Conservation (phyloP, 2,888 invertebrate species). For the Drosophila suboccidentalis region DNA sequence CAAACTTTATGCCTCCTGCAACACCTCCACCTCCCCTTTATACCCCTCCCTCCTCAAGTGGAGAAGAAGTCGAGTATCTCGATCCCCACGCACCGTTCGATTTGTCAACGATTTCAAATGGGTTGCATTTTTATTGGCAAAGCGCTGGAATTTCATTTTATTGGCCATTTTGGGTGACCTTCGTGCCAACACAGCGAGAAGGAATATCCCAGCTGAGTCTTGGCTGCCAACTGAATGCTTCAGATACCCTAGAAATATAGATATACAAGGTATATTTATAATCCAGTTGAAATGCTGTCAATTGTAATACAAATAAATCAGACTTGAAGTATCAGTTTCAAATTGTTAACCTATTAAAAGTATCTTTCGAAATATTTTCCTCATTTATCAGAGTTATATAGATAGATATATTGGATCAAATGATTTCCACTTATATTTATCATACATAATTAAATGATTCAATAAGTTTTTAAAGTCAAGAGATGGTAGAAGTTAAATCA, state of each 20-base stretch:
- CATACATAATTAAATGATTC: too few species aligned
- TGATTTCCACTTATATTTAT: background rate
- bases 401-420: too few species aligned
- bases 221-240: conserved; percentile 14
- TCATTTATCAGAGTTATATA: too few species aligned
- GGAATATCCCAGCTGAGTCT: conserved; percentile 18
- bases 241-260: conserved; percentile 5
- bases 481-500: background rate
- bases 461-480: too few species aligned
- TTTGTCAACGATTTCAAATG: conserved; percentile 76
- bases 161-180: conserved; percentile 77
- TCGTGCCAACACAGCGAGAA: conserved; percentile 42
- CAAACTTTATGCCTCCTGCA: conserved; percentile 57
- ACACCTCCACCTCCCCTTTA: background rate
- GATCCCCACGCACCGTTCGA: conserved; percentile 53
- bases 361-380: background rate
- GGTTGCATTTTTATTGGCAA: conserved; percentile 77
- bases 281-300: background rate
- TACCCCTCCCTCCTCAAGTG: background rate
- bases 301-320: too few species aligned
- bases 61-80: conserved; percentile 1
- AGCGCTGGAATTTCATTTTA: conserved; percentile 75
- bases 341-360: background rate
- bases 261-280: background rate
- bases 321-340: too few species aligned